Percentiles rank a stretch among this genome's conserved stretches.
phyloP scores from a whole-genome alignment of 1,140 invertebrate genomes.

The Plectrocnemia conspersa region DNA sequence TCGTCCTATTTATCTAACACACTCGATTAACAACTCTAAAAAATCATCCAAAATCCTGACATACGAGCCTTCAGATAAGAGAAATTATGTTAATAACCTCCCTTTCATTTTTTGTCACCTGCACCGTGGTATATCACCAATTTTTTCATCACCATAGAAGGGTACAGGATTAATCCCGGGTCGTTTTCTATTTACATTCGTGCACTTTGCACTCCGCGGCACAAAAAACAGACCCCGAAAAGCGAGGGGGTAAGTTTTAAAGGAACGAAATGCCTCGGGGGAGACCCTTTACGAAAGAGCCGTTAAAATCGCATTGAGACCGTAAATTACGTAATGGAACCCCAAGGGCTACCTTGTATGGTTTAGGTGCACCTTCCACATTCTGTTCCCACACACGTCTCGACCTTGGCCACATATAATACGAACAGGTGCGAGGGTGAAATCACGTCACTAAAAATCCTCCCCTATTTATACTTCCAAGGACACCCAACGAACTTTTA shows the following conservation, averaged over 20 bases:
- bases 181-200: conserved; percentile 2
- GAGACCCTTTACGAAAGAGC: conserved; percentile 9
- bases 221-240: conserved; percentile 8
- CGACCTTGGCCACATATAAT: conserved; percentile 15
- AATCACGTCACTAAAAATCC: conserved; percentile 12
- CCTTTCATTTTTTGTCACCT: too few relatives aligned
- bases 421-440: conserved; percentile 14
- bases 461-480: too few relatives aligned
- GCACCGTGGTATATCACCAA: too few relatives aligned
- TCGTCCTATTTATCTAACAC: too few relatives aligned
- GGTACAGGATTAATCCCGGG: conserved; percentile 11
- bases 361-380: conserved; percentile 5
- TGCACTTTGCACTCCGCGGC: conserved; percentile 17
- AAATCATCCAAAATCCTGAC: too few relatives aligned
- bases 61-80: too few relatives aligned
- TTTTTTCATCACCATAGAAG: too few relatives aligned
- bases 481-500: too few relatives aligned
- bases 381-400: conserved; percentile 15
- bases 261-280: background rate
- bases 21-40: too few relatives aligned
- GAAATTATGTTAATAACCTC: too few relatives aligned
- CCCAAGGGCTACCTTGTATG: conserved; percentile 1
- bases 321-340: conserved; percentile 20
- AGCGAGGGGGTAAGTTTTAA: background rate
- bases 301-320: conserved; percentile 17